Percentiles rank a stretch among this genome's conserved stretches.
These are phyloP conservation scores for Diaphora mendica DNA, from an alignment of 2,888 invertebrate genomes.

Conservation along the genomic window DNA sequence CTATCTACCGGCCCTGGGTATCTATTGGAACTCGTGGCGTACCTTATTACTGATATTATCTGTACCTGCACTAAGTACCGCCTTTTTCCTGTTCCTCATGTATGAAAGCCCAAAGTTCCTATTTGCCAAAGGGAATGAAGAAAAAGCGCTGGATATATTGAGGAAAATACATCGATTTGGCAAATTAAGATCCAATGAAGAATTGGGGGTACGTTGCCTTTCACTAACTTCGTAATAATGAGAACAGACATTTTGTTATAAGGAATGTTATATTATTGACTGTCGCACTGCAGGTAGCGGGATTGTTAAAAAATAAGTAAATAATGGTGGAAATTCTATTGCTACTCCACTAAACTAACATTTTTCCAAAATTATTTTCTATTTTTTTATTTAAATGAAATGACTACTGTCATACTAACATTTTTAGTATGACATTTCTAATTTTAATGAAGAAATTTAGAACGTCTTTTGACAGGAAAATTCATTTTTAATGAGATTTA, in stretches of 20 bases:
- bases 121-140: conserved; percentile 85
- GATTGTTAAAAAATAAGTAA: too few species aligned
- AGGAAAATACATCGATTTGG: conserved; percentile 67
- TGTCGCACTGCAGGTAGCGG: too few species aligned
- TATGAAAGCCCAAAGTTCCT: conserved; percentile 93
- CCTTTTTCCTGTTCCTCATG: conserved; percentile 83
- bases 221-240: neutral
- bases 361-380: too few species aligned
- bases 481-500: too few species aligned
- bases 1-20: conserved; percentile 69
- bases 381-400: too few species aligned
- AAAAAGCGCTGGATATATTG: conserved; percentile 82
- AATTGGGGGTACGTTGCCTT: conserved; percentile 58
- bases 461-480: too few species aligned
- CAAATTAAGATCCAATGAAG: conserved; percentile 49
- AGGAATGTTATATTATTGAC: neutral
- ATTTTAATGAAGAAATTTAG: too few species aligned
- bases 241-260: too few species aligned
- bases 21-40: conserved; percentile 90
- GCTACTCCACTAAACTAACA: too few species aligned
- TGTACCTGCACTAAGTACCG: conserved; percentile 87
- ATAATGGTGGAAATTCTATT: too few species aligned
- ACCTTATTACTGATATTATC: conserved; percentile 88
- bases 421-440: too few species aligned
- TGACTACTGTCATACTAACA: too few species aligned